Conservation (phyloP, 2,888 invertebrate species). For the Parascotia fuliginaria region DNA sequence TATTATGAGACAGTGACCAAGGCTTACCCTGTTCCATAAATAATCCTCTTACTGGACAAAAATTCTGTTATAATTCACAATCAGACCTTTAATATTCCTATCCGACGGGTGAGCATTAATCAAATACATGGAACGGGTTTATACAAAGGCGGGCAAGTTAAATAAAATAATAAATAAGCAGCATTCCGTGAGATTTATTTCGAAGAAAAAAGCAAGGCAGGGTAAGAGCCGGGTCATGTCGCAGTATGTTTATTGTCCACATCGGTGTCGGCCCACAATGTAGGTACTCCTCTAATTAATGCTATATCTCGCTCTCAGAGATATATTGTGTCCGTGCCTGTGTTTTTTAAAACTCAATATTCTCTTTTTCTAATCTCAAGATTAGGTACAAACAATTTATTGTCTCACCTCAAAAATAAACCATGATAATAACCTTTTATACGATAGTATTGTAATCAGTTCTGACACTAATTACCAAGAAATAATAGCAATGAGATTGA, state of each 20-base stretch:
- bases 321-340: constrained; percentile 63
- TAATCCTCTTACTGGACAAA: constrained; percentile 77
- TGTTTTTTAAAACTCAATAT: constrained; percentile 58
- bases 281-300: constrained; percentile 79
- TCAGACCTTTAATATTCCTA: constrained; percentile 74
- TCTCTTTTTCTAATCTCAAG: constrained; percentile 54
- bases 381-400: constrained; percentile 37
- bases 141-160: constrained; percentile 76
- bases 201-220: constrained; percentile 75
- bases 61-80: constrained; percentile 77
- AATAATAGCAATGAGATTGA: constrained; percentile 62
- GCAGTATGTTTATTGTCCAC: constrained; percentile 74
- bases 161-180: constrained; percentile 85
- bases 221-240: constrained; percentile 78
- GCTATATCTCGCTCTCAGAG: constrained; percentile 63
- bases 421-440: constrained; percentile 40
- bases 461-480: constrained; percentile 52
- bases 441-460: constrained; percentile 49
- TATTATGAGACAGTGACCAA: constrained; percentile 49
- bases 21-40: constrained; percentile 68
- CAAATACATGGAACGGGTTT: constrained; percentile 80
- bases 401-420: constrained; percentile 32
- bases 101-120: constrained; percentile 74
- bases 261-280: constrained; percentile 71
- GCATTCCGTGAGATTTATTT: constrained; percentile 83